Conservation (phyloP, 2,113 vertebrate genomes). For the Bubalus kerabau region DNA sequence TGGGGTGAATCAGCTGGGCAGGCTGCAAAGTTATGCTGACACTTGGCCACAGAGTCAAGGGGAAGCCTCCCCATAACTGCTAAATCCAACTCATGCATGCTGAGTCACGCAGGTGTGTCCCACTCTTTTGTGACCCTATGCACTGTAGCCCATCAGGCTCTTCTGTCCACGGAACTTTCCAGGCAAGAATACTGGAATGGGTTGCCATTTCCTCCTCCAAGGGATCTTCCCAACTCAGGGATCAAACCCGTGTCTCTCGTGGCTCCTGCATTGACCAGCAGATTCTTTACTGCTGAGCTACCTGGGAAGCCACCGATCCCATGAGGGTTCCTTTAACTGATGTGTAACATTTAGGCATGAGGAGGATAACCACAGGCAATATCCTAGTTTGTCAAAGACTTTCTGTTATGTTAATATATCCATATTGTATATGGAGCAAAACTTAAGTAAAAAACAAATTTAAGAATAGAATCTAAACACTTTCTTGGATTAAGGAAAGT, state of each 20-base stretch:
- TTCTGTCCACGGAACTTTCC: background rate
- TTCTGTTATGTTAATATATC: background rate
- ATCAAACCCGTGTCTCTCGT: background rate
- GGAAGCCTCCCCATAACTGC: rapidly evolving
- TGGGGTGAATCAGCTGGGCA: background rate
- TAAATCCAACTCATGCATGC: background rate
- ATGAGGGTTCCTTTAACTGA: too few species aligned
- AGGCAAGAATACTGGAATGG: background rate
- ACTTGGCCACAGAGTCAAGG: too few species aligned
- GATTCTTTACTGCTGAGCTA: background rate
- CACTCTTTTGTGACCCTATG: background rate
- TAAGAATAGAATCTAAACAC: constrained; percentile 35
- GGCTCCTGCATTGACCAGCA: background rate
- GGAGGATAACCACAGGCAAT: background rate
- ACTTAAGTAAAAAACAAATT: background rate
- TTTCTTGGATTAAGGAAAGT: background rate
- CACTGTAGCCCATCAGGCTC: background rate
- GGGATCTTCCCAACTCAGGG: background rate
- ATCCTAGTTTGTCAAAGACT: background rate
- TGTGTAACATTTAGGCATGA: background rate
- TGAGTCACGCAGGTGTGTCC: background rate
- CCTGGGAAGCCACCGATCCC: background rate
- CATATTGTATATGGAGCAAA: background rate
- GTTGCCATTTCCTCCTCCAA: background rate
- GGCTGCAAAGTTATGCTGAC: background rate